These are phyloP conservation scores for Dysidea cf. avara DNA, from an alignment of 37 sponge, comb jelly and placozoan genomes.

Conservation along the genomic window DNA sequence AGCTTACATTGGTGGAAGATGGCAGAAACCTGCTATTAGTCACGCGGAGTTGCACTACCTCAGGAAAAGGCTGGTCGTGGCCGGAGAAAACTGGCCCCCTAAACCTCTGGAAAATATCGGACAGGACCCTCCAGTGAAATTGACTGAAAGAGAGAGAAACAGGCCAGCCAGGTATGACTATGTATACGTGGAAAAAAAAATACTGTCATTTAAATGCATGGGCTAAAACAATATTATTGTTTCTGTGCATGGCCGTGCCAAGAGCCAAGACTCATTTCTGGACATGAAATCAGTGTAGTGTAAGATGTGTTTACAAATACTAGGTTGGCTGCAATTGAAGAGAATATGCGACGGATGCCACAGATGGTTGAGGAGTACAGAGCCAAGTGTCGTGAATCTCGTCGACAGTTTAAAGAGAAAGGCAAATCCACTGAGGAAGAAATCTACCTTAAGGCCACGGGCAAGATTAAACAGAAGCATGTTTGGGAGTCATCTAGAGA, in stretches of 20 bases:
- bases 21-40: conserved; percentile 77
- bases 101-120: conserved; percentile 78
- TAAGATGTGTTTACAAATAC: no score
- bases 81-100: conserved; percentile 76
- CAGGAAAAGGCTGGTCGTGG: conserved; percentile 46
- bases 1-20: conserved; percentile 52
- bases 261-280: no score
- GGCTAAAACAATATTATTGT: neutral
- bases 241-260: no score
- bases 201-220: neutral
- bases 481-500: conserved; percentile 61
- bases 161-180: conserved; percentile 58
- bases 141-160: conserved; percentile 67
- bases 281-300: no score
- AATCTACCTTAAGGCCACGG: conserved; percentile 65
- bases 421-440: conserved; percentile 52
- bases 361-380: conserved; percentile 85
- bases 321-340: conserved; percentile 67
- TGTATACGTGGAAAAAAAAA: neutral
- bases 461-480: conserved; percentile 45
- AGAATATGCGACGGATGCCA: conserved; percentile 87
- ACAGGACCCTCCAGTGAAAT: conserved; percentile 67
- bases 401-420: conserved; percentile 44
- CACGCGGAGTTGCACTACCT: conserved; percentile 35
- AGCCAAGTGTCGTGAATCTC: conserved; percentile 32